A percentile compares a stretch with the other conserved stretches of the same genome.
Evolutionary conservation across 2,888 invertebrate species (phyloP).

Genomic region (Macrosoma leucophasiata): DNA sequence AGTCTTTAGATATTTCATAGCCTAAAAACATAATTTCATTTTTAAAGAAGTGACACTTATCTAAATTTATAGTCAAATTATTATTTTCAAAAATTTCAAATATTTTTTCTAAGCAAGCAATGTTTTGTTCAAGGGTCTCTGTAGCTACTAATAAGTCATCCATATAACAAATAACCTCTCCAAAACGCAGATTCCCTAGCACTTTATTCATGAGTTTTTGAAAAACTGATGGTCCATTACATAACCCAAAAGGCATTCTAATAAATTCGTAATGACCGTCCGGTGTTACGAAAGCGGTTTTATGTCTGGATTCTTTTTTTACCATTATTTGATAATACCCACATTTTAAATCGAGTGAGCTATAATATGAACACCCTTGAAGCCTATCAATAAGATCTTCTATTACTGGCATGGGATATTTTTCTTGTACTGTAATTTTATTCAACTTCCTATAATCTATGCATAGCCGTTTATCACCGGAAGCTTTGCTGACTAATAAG

Average conservation of each 20-base stretch:
- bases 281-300: slow-evolving; percentile 26
- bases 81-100: slow-evolving; percentile 6
- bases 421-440: slow-evolving; percentile 19
- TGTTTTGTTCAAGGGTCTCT: slow-evolving; percentile 12
- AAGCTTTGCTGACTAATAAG: slow-evolving; percentile 18
- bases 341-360: slow-evolving; percentile 20
- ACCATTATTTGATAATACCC: slow-evolving; percentile 33
- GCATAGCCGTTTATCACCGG: slow-evolving; percentile 19
- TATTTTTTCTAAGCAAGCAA: slow-evolving; percentile 11
- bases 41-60: slow-evolving; percentile 23
- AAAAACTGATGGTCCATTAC: slow-evolving; percentile 26
- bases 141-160: slow-evolving; percentile 15
- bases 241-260: slow-evolving; percentile 27
- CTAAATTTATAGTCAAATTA: slow-evolving; percentile 18
- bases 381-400: slow-evolving; percentile 19
- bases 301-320: slow-evolving; percentile 18
- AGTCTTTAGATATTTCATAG: slow-evolving; percentile 18
- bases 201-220: slow-evolving; percentile 24
- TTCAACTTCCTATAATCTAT: slow-evolving; percentile 20
- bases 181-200: slow-evolving; percentile 11
- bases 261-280: slow-evolving; percentile 22
- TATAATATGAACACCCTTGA: slow-evolving; percentile 21
- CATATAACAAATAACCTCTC: slow-evolving; percentile 11
- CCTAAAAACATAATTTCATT: slow-evolving; percentile 22
- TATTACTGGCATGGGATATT: slow-evolving; percentile 18